phyloP scores from a whole-genome alignment of 2,113 vertebrate genomes.

The Myrmophylax atrothorax region DNA sequence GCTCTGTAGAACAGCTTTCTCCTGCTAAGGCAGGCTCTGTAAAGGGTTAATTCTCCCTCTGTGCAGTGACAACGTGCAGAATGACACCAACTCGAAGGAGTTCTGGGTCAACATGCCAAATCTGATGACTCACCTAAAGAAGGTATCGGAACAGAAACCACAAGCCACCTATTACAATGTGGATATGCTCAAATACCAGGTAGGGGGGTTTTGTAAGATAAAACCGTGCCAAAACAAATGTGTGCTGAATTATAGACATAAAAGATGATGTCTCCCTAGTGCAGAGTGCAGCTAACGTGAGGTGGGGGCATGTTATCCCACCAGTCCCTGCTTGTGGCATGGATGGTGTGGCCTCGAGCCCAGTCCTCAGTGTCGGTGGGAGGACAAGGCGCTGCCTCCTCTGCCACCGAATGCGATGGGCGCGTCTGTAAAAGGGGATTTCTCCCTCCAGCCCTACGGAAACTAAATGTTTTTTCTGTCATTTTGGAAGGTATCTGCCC shows the following conservation, averaged over 20 bases:
- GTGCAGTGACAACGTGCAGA: slow-evolving; percentile 84
- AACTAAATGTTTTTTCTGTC: slow-evolving; percentile 69
- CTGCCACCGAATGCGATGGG: neutral
- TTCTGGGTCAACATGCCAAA: slow-evolving; percentile 99
- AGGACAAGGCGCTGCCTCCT: neutral
- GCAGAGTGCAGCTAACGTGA: neutral
- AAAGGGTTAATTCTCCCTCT: neutral
- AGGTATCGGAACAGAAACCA: slow-evolving; percentile 96
- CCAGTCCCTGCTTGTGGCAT: neutral
- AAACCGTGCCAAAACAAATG: neutral
- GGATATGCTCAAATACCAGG: slow-evolving; percentile 99
- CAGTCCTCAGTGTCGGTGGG: neutral
- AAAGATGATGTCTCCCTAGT: neutral
- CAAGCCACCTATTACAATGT: slow-evolving; percentile 98
- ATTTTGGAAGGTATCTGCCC: slow-evolving; percentile 86
- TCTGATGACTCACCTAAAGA: slow-evolving; percentile 93
- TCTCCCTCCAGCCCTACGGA: neutral
- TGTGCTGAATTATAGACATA: neutral
- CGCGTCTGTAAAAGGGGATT: neutral
- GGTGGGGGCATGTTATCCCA: neutral
- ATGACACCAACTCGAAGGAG: slow-evolving; percentile 83
- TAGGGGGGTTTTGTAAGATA: slow-evolving; percentile 28
- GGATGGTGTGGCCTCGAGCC: neutral
- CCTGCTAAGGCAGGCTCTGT: fast-evolving
- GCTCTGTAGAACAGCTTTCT: neutral